Evolutionary conservation across 2,113 vertebrate species (phyloP).

Genomic region (Anhinga rufa): DNA sequence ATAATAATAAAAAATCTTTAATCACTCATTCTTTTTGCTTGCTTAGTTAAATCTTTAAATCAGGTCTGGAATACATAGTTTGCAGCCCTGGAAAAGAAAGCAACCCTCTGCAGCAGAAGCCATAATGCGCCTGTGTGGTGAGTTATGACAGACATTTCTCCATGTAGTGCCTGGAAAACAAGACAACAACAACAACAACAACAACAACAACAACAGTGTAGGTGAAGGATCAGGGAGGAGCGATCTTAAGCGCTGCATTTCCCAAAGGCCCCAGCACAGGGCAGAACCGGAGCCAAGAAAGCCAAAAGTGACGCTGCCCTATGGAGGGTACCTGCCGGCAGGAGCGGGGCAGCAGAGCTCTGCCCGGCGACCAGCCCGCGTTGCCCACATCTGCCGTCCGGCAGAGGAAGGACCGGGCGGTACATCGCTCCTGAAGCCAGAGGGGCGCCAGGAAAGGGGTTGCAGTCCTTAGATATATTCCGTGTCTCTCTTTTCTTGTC

Average conservation of each 20-base stretch:
- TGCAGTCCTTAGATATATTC: neutral
- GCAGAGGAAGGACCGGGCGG: rapidly evolving
- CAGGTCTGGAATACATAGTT: neutral
- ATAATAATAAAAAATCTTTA: neutral
- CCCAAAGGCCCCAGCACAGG: neutral
- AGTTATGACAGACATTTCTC: neutral
- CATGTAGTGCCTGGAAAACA: neutral
- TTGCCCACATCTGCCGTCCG: rapidly evolving
- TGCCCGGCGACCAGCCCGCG: rapidly evolving
- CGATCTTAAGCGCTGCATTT: rapidly evolving
- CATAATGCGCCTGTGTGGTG: neutral
- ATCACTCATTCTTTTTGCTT: neutral
- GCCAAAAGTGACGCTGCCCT: neutral
- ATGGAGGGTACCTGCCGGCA: rapidly evolving
- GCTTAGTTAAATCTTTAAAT: neutral
- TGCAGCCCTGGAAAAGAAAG: neutral
- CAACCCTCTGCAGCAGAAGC: neutral
- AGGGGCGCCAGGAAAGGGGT: neutral
- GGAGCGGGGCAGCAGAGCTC: neutral
- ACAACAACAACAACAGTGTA: neutral
- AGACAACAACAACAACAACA: neutral
- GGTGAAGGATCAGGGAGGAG: neutral
- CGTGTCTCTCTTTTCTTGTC: neutral
- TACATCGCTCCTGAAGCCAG: rapidly evolving
- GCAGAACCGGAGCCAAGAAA: neutral